Percentiles rank a stretch among this genome's conserved stretches.
These are phyloP conservation scores for Narcine bancroftii DNA, from an alignment of 2,113 vertebrate species.

Conservation along the genomic window DNA sequence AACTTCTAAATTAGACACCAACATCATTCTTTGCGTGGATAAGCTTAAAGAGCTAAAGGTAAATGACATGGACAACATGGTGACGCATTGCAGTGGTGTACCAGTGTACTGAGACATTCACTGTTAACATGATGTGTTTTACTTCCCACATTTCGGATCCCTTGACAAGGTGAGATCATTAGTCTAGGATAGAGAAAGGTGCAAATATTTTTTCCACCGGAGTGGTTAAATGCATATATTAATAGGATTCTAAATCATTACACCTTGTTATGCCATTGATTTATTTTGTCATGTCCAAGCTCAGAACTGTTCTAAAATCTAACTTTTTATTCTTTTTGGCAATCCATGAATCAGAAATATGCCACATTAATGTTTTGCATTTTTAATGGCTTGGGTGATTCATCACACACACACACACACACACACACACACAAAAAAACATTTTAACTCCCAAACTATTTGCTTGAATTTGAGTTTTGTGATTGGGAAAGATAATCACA, in stretches of 20 bases:
- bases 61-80: not conserved
- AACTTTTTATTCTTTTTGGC: not conserved
- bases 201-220: not conserved
- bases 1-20: not conserved
- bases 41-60: not conserved
- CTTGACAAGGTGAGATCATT: not conserved
- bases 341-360: not conserved
- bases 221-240: not conserved
- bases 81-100: not conserved
- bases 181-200: not conserved
- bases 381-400: not conserved
- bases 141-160: not conserved
- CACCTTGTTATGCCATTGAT: not conserved
- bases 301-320: not conserved
- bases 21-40: not conserved
- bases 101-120: not conserved
- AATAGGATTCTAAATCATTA: slow-evolving; percentile 8
- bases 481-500: not conserved
- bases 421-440: not conserved
- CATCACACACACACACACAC: not conserved
- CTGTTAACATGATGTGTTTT: not conserved
- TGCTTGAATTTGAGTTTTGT: not conserved
- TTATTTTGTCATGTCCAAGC: not conserved
- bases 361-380: not conserved
- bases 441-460: not conserved